Evolutionary conservation across 1,140 invertebrate genomes (phyloP), one percentile per base, ranked within the genome.

Genomic region (Ditylenchus dipsaci): DNA sequence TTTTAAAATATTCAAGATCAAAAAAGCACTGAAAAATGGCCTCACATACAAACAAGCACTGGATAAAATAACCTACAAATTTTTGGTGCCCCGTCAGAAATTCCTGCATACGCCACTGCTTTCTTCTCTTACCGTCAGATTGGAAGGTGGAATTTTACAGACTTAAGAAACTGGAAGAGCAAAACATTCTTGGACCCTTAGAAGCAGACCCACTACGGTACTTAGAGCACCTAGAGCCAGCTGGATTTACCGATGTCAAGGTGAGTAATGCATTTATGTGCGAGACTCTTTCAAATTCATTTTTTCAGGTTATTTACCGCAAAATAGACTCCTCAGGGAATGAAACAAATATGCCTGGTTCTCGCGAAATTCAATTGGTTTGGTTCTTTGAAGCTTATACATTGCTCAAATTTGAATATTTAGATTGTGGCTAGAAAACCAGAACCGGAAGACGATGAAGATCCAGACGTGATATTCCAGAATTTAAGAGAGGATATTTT

Each of bases 201-300:
- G 38, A 76, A 17, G 71, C 49, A 33, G 74, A 75, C 45, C 73
- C 74, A 0, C 33, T 75, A 42, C 30, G 67, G 9, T 75, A 75
- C 42, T 33, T 76, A 7, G 30, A 67, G 42, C 11, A 56, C 26
- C 45, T 75, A 23, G 73, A 75, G 43, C 67, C 68, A 5, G 19
- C 38, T 47, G 73, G 72, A 9, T 76, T 75, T 21, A 23, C 7
- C 13, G 26, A 77, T 49, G 47, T 75, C 38, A 58, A 76, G 21
- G 73, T 76, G 15, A 29, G 47, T 38, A 1, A 21, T 53, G n/a
- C 8, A 53, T 21, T 15, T 21, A 7, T 5, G 23, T 15, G 3
- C 23, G 8, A 53, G n/a, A 53, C n/a, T 26, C 3, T 15, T 53
- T 19, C 3, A 53, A 53, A 53, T 15, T 8, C 23, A 15, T 0